These are phyloP conservation scores for Leptodactylus fuscus DNA, from an alignment of 2,113 vertebrate species.

Conservation along the genomic window DNA sequence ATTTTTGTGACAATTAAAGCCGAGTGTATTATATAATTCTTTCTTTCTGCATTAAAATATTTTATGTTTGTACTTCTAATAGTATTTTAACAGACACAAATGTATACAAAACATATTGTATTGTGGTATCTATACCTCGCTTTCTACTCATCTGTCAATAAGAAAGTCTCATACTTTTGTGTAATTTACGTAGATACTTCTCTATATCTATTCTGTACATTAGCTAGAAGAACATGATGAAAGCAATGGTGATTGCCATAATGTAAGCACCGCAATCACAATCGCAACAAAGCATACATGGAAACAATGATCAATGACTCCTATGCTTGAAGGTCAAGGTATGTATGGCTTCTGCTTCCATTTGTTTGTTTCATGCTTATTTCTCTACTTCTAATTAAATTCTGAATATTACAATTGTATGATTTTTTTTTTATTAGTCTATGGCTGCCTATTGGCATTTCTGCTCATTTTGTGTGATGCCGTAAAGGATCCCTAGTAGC, in stretches of 20 bases:
- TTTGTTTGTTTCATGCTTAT: neutral
- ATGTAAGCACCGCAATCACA: neutral
- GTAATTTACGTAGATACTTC: neutral
- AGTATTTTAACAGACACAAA: neutral
- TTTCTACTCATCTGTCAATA: neutral
- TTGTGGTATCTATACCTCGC: neutral
- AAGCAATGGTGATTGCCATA: slow-evolving; percentile 1
- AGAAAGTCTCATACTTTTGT: neutral
- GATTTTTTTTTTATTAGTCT: neutral
- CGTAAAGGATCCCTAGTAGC: neutral
- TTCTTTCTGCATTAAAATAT: neutral
- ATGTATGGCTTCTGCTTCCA: neutral
- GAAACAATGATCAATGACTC: neutral
- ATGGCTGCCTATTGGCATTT: too few relatives aligned
- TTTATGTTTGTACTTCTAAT: neutral
- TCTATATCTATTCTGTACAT: neutral
- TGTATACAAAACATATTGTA: neutral
- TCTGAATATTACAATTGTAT: neutral
- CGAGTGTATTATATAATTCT: neutral
- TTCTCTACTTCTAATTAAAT: neutral
- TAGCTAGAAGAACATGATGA: slow-evolving; percentile 15
- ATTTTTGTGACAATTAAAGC: neutral
- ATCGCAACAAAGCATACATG: slow-evolving; percentile 25
- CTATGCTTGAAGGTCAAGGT: neutral
- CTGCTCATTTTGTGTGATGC: neutral